Evolutionary conservation across 2,888 invertebrate species (phyloP), one percentile per base, ranked within the genome.

Genomic region (Protonemura montana): DNA sequence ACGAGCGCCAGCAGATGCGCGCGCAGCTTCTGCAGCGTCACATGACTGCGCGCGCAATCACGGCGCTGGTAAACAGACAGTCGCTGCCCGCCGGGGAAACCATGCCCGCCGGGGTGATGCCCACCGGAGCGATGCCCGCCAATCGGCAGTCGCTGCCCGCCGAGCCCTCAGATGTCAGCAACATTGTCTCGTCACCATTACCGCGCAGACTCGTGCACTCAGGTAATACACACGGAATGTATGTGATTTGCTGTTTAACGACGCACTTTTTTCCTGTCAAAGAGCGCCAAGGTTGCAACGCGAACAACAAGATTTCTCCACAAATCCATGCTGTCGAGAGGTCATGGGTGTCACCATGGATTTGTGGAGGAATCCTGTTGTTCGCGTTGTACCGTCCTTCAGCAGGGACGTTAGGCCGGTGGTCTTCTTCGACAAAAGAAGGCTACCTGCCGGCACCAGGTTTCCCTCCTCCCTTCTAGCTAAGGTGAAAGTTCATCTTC

Each of bases 1-100:
- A 88, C 85, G 87, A 88, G 27, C 86, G 85, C 29, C 87, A 88
- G 26, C 88, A 88, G 80, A 30, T 89, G 81, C 87, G 87, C 27
- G 86, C 88, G 27, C 88, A 88, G 85, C 86, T 89, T 13, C 84
- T 88, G 82, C 85, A 86, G 41, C 86, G 89, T 0, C 88, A 87
- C 35, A n/a, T 87, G 26, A 87, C 87, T 76, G 87, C 89, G 25
- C 87, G 88, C 13, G 85, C 88, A 30, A 89, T 88, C 76, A 88
- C 88, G 80, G 87, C 87, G 82, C 76, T 87, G 86, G 88, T 87
- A 13, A 76, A 80, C 26, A 82, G 85, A 21, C 86, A 85, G 26
- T 85, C 86, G 26, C 76, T 84, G 16, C 76, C 85, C 25, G 59
- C 76, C 10, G 87, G 82, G 5, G n/a, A n/a, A n/a, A n/a, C n/a